A percentile compares a stretch with the other conserved stretches of the same genome.
Conservation (phyloP, 2,797 vertebrate genomes). For the Chaetophractus vellerosus region DNA sequence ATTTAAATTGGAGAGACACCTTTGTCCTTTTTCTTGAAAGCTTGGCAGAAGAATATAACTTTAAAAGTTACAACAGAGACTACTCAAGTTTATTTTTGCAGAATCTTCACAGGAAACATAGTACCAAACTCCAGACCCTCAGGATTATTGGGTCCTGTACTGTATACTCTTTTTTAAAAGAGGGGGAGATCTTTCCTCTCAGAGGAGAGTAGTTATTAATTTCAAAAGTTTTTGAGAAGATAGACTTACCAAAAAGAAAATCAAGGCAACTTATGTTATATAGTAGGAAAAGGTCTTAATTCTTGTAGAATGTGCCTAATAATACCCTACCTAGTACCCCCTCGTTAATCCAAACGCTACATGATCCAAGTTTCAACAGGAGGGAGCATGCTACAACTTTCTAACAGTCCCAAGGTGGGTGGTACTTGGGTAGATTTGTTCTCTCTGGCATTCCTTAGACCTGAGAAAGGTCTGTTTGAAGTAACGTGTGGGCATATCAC, state of each 20-base stretch:
- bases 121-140: background rate
- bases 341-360: background rate
- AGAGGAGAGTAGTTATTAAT: background rate
- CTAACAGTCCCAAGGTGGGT: background rate
- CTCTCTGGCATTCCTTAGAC: background rate
- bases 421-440: background rate
- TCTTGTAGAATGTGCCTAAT: background rate
- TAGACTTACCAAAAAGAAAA: slow-evolving; percentile 48
- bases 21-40: background rate
- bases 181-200: background rate
- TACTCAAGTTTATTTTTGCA: background rate
- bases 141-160: background rate
- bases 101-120: slow-evolving; percentile 17
- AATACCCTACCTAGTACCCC: background rate
- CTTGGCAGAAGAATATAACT: background rate
- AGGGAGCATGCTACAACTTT: background rate
- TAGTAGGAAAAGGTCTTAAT: background rate
- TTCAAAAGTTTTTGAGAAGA: slow-evolving; percentile 50
- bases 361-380: background rate
- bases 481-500: background rate
- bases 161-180: slow-evolving; percentile 10
- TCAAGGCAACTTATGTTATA: background rate
- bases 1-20: background rate
- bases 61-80: background rate
- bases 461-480: background rate